phyloP scores from a whole-genome alignment of 2,797 vertebrate species.

The Scolopax bukidnonensis region DNA sequence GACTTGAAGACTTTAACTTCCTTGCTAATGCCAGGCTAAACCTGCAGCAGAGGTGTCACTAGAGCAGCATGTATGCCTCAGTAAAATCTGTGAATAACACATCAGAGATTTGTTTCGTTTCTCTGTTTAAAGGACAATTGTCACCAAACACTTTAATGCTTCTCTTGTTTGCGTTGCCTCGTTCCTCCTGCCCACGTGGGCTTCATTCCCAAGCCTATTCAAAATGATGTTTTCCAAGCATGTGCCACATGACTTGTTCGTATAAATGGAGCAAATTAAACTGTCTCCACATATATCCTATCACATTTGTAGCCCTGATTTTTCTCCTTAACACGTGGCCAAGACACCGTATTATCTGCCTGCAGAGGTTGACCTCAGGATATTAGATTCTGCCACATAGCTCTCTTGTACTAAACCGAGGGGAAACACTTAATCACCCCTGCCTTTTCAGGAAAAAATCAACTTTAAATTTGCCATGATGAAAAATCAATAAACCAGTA shows the following conservation, averaged over 20 bases:
- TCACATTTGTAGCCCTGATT: slow-evolving; percentile 83
- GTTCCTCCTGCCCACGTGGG: slow-evolving; percentile 65
- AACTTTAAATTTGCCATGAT: slow-evolving; percentile 94
- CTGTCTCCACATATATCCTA: slow-evolving; percentile 82
- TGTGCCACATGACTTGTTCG: slow-evolving; percentile 83
- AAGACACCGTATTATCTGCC: slow-evolving; percentile 85
- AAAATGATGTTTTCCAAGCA: slow-evolving; percentile 78
- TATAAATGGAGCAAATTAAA: slow-evolving; percentile 87
- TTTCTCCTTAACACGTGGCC: slow-evolving; percentile 80
- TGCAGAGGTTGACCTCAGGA: slow-evolving; percentile 87
- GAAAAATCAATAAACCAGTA: slow-evolving; percentile 98
- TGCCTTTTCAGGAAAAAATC: slow-evolving; percentile 86
- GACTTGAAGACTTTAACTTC: neutral
- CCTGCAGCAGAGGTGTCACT: neutral
- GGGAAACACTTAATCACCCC: slow-evolving; percentile 90
- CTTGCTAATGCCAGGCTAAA: neutral
- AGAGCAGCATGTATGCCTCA: neutral
- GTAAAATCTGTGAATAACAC: neutral
- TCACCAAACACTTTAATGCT: neutral
- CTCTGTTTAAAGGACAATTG: neutral
- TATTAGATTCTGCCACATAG: slow-evolving; percentile 85
- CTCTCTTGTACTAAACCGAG: slow-evolving; percentile 78
- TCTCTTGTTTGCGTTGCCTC: neutral
- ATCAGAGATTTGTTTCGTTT: neutral
- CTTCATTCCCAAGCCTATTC: slow-evolving; percentile 69